Evolutionary conservation across 2,888 invertebrate genomes (phyloP), one percentile per base, ranked within the genome.

Genomic region (Polyommatus icarus): DNA sequence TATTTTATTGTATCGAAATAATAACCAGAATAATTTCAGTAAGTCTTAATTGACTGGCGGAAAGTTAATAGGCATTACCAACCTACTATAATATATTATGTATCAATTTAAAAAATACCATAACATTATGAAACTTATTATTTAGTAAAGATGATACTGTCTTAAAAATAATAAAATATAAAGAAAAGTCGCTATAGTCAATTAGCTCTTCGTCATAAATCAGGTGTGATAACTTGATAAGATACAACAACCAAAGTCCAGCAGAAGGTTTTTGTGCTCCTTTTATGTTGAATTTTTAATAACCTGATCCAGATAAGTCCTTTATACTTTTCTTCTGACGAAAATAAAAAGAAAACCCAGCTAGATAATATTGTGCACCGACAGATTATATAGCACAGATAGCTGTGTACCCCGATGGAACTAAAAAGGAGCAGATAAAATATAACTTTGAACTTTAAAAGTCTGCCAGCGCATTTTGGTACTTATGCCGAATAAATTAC

Each of bases 341-440:
- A 72, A 40, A 75, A 54, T 54, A 54, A 75, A 75, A 54, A 24
- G 46, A 20, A 50, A 75, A 46, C 72, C 40, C 12, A 73, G 20
- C 73, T 46, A 72, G 18, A n/a, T 40, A 72, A 73, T 73, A 46
- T 73, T 73, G 67, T 32, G 67, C 29, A 67, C 67, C 73, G 20
- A 6, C 54, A 54, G 46, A 71, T 24, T 54, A 54, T 54, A 24
- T 40, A 73, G 20, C n/a, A 12, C 32, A 76, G 57, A 76, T 73
- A 78, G 40, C 71, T 78, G 78, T 76, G 71, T 78, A 75, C 79
- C 80, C 81, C 80, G 81, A 81, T 81, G 81, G 82, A 83, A 82
- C 83, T 81, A 84, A 84, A 84, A 82, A 83, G 80, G 80, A 78
- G 71, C 88, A 89, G 89, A 90, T 88, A 90, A 89, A 88, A 89